Evolutionary conservation across 2,113 vertebrate species (phyloP).

Genomic region (Daphoenositta chrysoptera): DNA sequence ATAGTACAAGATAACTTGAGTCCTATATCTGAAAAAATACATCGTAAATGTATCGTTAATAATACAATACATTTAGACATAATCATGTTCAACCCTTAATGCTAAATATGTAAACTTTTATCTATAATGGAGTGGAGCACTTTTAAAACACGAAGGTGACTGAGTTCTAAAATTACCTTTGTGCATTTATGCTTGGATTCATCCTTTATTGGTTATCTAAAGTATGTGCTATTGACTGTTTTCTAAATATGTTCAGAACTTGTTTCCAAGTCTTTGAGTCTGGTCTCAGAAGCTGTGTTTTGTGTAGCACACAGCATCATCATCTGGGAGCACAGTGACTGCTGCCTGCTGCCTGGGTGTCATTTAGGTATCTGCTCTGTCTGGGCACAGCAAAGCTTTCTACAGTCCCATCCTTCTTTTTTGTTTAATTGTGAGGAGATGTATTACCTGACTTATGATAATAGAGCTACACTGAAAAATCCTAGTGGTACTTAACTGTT

Average conservation of each 20-base stretch:
- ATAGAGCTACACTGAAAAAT: background rate
- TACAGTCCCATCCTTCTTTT: background rate
- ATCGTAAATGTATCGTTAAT: background rate
- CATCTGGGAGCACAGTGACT: background rate
- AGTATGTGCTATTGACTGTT: background rate
- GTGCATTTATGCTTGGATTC: background rate
- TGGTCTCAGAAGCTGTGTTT: background rate
- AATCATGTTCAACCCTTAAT: background rate
- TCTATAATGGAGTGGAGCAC: background rate
- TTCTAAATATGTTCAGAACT: background rate
- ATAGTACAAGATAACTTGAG: background rate
- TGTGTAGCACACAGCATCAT: background rate
- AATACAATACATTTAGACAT: background rate
- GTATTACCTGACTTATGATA: background rate
- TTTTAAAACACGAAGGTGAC: background rate
- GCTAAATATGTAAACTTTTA: background rate
- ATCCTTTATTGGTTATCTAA: background rate
- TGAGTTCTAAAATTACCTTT: background rate
- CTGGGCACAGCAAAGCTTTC: background rate
- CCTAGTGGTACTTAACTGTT: background rate
- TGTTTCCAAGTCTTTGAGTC: background rate
- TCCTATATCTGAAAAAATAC: background rate
- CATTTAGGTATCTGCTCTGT: background rate
- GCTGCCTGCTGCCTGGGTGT: background rate
- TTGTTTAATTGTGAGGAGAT: background rate